A percentile compares a stretch with the other conserved stretches of the same genome.
These are phyloP conservation scores for Paraplagusia blochii DNA, from an alignment of 2,113 vertebrate genomes.

Conservation along the genomic window DNA sequence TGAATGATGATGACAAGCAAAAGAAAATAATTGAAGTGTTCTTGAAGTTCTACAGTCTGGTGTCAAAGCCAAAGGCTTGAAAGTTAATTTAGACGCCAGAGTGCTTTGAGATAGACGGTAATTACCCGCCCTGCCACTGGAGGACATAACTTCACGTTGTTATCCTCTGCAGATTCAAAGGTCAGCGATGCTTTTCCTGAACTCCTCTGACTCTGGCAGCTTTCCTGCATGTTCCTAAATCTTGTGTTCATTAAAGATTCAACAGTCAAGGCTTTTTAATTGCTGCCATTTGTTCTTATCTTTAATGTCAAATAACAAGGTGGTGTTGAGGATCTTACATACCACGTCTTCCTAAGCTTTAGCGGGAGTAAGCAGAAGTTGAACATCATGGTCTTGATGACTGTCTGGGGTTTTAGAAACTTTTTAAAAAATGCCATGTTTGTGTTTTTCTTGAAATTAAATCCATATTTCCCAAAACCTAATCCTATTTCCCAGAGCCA, in stretches of 20 bases:
- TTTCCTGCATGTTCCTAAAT: constrained; percentile 7
- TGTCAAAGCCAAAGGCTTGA: constrained; percentile 2
- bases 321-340: background rate
- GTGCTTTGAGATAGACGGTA: constrained; percentile 14
- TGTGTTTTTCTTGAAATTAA: constrained; percentile 7
- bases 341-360: background rate
- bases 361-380: too few relatives aligned
- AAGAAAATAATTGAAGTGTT: constrained; percentile 27
- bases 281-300: constrained; percentile 21
- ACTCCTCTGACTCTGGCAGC: constrained; percentile 1
- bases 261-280: constrained; percentile 15
- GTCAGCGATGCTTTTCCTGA: constrained; percentile 27
- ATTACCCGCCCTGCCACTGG: constrained; percentile 8
- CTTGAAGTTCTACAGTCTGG: constrained; percentile 43
- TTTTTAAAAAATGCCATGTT: background rate
- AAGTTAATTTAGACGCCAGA: constrained; percentile 9
- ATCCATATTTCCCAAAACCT: constrained; percentile 13
- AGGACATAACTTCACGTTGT: constrained; percentile 19
- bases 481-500: too few relatives aligned
- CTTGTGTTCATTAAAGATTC: constrained; percentile 27
- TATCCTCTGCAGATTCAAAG: constrained; percentile 27
- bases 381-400: too few relatives aligned
- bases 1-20: constrained; percentile 26
- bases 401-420: background rate
- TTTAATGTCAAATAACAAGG: background rate